These are phyloP conservation scores for Catamblyrhynchus diadema DNA, from an alignment of 2,797 vertebrate species.

Conservation along the genomic window DNA sequence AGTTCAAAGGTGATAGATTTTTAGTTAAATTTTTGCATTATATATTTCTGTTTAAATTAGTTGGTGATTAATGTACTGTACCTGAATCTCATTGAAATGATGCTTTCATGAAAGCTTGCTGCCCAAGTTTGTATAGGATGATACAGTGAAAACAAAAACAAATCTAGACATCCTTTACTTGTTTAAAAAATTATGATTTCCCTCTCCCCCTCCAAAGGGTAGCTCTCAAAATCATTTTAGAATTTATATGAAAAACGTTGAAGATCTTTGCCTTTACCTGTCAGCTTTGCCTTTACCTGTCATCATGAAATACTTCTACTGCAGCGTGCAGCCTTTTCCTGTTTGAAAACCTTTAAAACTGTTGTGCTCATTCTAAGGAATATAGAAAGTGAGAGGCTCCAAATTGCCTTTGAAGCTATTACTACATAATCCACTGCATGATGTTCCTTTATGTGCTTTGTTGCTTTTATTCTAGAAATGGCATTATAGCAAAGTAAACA, in stretches of 20 bases:
- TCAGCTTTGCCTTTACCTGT: constrained; percentile 19
- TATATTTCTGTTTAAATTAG: neutral
- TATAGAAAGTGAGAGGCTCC: neutral
- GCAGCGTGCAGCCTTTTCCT: neutral
- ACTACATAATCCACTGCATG: neutral
- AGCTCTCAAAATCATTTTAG: neutral
- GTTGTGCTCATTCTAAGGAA: neutral
- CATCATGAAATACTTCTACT: neutral
- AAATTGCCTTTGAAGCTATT: neutral
- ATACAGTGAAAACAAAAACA: neutral
- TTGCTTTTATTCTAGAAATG: neutral
- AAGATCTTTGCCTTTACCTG: constrained; percentile 20
- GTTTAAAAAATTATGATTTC: neutral
- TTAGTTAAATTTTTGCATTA: neutral
- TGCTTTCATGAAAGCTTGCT: neutral
- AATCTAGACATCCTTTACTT: neutral
- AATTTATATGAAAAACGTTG: neutral
- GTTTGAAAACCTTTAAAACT: neutral
- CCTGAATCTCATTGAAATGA: neutral
- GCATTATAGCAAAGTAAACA: neutral
- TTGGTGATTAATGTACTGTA: neutral
- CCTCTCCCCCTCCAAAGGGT: neutral
- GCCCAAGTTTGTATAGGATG: neutral
- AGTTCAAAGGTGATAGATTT: neutral
- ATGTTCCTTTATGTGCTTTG: neutral